Evolutionary conservation across 2,888 invertebrate genomes (phyloP).

Genomic region (Eupsilia transversa): DNA sequence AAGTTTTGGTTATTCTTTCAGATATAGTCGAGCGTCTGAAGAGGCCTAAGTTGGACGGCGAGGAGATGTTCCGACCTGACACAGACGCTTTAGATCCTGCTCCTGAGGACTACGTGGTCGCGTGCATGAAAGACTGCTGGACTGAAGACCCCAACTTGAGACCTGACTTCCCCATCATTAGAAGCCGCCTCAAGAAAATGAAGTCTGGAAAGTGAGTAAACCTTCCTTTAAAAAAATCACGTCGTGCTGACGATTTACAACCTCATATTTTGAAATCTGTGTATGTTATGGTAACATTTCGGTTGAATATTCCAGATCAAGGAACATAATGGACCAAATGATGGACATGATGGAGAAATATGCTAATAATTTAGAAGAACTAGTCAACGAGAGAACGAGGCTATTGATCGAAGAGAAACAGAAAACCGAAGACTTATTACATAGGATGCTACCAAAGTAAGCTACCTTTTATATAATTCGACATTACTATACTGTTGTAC

Average conservation of each 20-base stretch:
- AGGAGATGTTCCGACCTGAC: conserved; percentile 95
- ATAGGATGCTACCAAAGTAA: conserved; percentile 98
- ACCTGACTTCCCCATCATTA: conserved; percentile 96
- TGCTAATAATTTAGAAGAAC: conserved; percentile 98
- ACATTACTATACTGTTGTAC: conserved; percentile 1
- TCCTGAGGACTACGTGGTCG: conserved; percentile 94
- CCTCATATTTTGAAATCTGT: neutral
- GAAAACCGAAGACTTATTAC: conserved; percentile 97
- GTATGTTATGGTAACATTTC: conserved; percentile 1
- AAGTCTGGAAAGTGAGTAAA: conserved; percentile 95
- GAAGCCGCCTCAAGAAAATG: conserved; percentile 96
- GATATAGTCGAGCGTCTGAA: conserved; percentile 97
- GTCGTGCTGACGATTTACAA: neutral
- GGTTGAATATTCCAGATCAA: conserved; percentile 89
- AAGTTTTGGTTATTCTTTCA: conserved; percentile 72
- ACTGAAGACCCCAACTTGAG: conserved; percentile 95
- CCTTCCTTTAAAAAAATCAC: too few relatives aligned
- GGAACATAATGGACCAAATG: conserved; percentile 99
- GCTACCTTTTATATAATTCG: conserved; percentile 67
- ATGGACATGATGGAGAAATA: conserved; percentile 99
- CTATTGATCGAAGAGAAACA: conserved; percentile 97
- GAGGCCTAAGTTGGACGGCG: conserved; percentile 92
- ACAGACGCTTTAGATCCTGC: conserved; percentile 93
- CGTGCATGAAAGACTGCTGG: conserved; percentile 97
- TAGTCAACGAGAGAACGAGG: conserved; percentile 97